Base-by-base conservation (phyloP, 2,113 vertebrate species). In the Pelodiscus sinensis region DNA sequence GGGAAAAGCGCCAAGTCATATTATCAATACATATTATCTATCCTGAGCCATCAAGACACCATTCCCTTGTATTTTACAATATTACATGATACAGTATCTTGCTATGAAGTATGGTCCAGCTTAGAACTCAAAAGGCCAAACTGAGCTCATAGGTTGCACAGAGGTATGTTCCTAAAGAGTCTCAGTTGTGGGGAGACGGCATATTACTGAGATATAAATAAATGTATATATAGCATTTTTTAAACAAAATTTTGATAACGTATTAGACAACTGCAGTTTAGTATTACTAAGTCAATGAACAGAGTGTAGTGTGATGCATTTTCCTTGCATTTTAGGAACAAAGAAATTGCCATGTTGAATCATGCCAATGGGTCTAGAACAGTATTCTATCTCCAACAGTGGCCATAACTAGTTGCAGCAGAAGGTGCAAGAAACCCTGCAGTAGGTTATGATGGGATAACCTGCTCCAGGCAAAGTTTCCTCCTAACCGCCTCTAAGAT, bases 121-220 rank as follows among this genome's bases (percentile, higher is more conserved):
- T 31, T 80, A 60, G 62, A 92, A 83, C 24, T 18, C 18, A 0
- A 88, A 87, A 92, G 29, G 29, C 27, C 62, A 81, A 94, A 62
- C 3, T 35, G 8, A 1, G 25, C 35, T 3, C 79, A 82, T n/a
- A 77, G 22, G 44, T 13, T 75, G 92, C 54, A 85, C 0, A 4
- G 51, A 16, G 84, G 57, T 13, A 79, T 81, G 79, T 7, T 82
- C 10, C 1, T 0, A 4, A 82, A 27, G 68, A 80, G 8, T 44
- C 56, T 71, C 93, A 81, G 1, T 1, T 25, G 38, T 82, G 93
- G 93, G 94, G 92, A 97, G 93, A 96, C 92, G 78, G 38, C 88
- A 86, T 90, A 92, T 86, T 92, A 90, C 88, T 60, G 81, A 94
- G 60, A 95, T 90, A 86, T 75, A 92, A 93, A 92, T 94, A 94